These are phyloP conservation scores for Corapipo altera DNA, from an alignment of 2,113 vertebrate species.

Conservation along the genomic window DNA sequence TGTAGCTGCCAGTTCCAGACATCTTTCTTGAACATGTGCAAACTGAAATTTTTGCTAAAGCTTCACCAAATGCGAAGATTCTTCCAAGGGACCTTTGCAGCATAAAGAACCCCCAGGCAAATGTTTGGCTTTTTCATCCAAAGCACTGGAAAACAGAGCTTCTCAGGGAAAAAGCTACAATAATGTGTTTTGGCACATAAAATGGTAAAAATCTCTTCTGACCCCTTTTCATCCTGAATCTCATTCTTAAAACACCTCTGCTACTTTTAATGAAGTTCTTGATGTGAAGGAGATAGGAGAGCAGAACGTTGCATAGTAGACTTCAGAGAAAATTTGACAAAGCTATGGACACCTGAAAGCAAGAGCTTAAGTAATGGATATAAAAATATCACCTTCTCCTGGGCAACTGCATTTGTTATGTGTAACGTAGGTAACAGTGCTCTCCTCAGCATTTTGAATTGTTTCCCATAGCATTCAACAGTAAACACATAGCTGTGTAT, in stretches of 20 bases:
- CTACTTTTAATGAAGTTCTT: neutral
- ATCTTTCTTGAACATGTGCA: neutral
- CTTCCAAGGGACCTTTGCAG: neutral
- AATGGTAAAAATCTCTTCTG: neutral
- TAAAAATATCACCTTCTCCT: neutral
- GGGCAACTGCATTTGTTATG: neutral
- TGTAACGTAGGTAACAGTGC: neutral
- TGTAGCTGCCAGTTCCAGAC: neutral
- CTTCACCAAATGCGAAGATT: neutral
- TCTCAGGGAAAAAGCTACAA: neutral
- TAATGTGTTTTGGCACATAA: neutral
- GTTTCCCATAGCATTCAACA: neutral
- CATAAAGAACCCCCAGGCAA: neutral
- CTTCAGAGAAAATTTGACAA: neutral
- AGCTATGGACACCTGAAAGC: neutral
- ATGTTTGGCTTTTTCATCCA: neutral
- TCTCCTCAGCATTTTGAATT: neutral
- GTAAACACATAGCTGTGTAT: neutral
- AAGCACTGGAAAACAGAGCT: neutral
- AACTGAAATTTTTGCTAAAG: neutral
- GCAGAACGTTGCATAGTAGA: neutral
- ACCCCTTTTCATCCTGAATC: neutral
- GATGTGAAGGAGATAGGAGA: neutral
- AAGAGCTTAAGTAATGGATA: neutral
- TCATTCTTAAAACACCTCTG: neutral